A percentile compares a stretch with the other conserved stretches of the same genome.
These are phyloP conservation scores for Deilephila porcellus DNA, from an alignment of 2,888 invertebrate species.

Conservation along the genomic window DNA sequence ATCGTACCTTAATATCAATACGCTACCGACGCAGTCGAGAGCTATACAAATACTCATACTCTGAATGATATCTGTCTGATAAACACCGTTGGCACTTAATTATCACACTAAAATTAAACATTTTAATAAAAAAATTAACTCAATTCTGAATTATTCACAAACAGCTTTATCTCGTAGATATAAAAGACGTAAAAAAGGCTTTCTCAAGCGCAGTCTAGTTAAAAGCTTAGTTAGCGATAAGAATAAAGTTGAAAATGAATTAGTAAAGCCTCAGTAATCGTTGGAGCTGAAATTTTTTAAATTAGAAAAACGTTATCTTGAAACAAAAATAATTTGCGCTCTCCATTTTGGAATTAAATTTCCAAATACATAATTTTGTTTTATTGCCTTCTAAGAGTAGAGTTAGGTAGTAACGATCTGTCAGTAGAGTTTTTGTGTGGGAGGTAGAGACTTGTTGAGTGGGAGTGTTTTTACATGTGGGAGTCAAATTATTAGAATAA, in stretches of 20 bases:
- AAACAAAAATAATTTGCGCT: slow-evolving; percentile 8
- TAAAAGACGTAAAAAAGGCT: not conserved
- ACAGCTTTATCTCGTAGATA: not conserved
- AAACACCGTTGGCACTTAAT: too few relatives aligned
- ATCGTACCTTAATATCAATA: too few relatives aligned
- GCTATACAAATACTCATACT: too few relatives aligned
- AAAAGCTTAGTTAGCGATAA: slow-evolving; percentile 19
- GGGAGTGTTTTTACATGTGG: too few relatives aligned
- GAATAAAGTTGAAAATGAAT: slow-evolving; percentile 25
- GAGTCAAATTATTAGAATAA: too few relatives aligned
- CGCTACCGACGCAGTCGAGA: too few relatives aligned
- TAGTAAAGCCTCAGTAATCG: slow-evolving; percentile 20
- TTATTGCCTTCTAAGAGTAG: not conserved
- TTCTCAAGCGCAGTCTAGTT: not conserved
- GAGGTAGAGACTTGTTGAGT: not conserved
- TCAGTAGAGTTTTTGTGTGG: not conserved
- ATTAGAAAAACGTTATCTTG: slow-evolving; percentile 17
- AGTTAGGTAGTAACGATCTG: not conserved
- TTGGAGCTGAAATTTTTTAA: slow-evolving; percentile 20
- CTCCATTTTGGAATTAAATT: slow-evolving; percentile 13
- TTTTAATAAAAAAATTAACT: not conserved
- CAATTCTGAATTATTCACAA: slow-evolving; percentile 1
- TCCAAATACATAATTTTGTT: not conserved
- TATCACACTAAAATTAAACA: too few relatives aligned
- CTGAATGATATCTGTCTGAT: too few relatives aligned